Conservation (phyloP, 1,140 invertebrate species). For the Spodoptera frugiperda region DNA sequence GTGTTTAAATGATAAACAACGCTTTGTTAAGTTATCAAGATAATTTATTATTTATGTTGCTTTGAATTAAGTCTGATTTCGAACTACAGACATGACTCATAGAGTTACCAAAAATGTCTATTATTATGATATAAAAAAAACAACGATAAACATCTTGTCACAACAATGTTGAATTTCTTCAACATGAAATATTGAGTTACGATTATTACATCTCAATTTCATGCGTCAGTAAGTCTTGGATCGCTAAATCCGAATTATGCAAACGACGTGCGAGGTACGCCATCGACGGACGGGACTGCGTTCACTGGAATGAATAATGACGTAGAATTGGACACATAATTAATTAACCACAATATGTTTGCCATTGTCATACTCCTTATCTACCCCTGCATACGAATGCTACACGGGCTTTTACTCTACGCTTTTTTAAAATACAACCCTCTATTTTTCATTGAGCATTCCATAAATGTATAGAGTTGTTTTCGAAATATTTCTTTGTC, state of each 20-base stretch:
- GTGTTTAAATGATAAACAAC: not conserved
- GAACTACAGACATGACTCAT: too few species aligned
- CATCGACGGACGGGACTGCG: constrained; percentile 9
- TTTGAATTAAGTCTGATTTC: too few species aligned
- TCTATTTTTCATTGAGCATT: too few species aligned
- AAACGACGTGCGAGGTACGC: constrained; percentile 23
- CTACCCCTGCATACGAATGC: not conserved
- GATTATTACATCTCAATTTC: constrained; percentile 27
- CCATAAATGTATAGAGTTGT: too few species aligned
- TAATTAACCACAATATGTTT: constrained; percentile 34
- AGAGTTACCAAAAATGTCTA: too few species aligned
- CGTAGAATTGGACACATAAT: constrained; percentile 38
- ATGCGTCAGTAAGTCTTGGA: constrained; percentile 37
- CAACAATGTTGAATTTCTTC: too few species aligned
- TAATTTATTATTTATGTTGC: too few species aligned
- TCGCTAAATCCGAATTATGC: constrained; percentile 45
- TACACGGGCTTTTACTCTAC: not conserved
- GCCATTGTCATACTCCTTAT: constrained; percentile 11
- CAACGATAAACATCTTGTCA: too few species aligned
- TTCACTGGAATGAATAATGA: constrained; percentile 30
- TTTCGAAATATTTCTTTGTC: not conserved
- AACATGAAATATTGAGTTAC: constrained; percentile 15
- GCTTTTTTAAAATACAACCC: not conserved
- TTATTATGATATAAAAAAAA: too few species aligned
- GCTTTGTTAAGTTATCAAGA: not conserved